Conservation (phyloP, 1,140 invertebrate genomes). For the Aphaenogaster rudis region DNA sequence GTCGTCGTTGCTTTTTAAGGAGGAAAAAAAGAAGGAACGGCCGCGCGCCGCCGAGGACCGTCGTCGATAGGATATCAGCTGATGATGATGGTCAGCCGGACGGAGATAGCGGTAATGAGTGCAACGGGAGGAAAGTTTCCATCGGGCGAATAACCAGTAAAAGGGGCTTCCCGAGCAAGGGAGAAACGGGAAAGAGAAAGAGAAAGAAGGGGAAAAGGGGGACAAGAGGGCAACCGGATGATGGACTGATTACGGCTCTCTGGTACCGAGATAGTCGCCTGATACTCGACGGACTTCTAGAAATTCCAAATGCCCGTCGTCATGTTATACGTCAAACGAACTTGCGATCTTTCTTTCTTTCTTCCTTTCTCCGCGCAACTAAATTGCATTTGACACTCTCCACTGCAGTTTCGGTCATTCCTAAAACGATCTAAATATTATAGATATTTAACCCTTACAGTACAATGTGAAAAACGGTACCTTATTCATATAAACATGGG, state of each 20-base stretch:
- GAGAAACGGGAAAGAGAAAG: background rate
- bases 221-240: conserved; percentile 65
- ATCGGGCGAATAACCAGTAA: conserved; percentile 80
- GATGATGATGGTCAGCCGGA: conserved; percentile 77
- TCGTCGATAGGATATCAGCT: conserved; percentile 79
- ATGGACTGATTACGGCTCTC: conserved; percentile 73
- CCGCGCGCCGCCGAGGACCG: conserved; percentile 38
- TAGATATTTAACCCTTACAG: no score
- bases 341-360: background rate
- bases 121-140: conserved; percentile 81
- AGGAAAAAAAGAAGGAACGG: conserved; percentile 50
- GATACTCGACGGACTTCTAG: conserved; percentile 68
- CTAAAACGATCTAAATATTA: background rate
- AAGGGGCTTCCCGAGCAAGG: conserved; percentile 61
- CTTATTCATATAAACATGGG: no score
- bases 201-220: background rate
- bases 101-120: conserved; percentile 80
- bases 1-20: conserved; percentile 52
- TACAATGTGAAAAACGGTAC: no score
- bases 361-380: background rate
- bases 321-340: background rate
- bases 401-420: background rate
- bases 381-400: background rate
- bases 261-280: conserved; percentile 65
- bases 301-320: conserved; percentile 69